Evolutionary conservation across 2,797 vertebrate species (phyloP).

Genomic region (Lophura swinhoii): DNA sequence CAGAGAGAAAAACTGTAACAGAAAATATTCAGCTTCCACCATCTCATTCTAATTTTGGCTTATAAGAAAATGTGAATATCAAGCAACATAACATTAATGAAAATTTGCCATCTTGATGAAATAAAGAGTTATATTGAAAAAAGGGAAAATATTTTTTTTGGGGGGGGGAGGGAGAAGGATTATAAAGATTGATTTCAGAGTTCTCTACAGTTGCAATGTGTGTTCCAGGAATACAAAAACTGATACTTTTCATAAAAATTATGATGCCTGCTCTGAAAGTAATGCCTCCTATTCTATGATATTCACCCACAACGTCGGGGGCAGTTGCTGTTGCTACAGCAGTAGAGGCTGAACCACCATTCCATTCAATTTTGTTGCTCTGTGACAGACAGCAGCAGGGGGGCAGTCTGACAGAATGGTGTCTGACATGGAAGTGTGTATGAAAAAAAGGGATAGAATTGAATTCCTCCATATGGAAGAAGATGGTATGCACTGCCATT

Average conservation of each 20-base stretch:
- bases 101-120: not conserved
- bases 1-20: not conserved
- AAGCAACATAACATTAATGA: not conserved
- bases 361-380: too few species aligned
- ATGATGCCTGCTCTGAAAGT: too few species aligned
- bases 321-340: too few species aligned
- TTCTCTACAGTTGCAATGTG: accelerated
- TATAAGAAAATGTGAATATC: not conserved
- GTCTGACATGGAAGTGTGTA: too few species aligned
- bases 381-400: too few species aligned
- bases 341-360: too few species aligned
- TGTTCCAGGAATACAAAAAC: not conserved
- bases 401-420: too few species aligned
- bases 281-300: too few species aligned
- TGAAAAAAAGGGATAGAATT: too few species aligned
- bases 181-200: not conserved
- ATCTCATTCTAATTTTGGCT: not conserved
- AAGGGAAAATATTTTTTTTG: not conserved
- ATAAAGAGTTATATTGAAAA: not conserved
- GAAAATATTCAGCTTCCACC: not conserved
- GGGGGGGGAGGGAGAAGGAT: not conserved
- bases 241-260: not conserved
- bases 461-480: too few species aligned
- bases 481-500: too few species aligned
- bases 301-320: too few species aligned